Evolutionary conservation across 2,797 vertebrate genomes (phyloP), one percentile per base, ranked within the genome.

Genomic region (Cyprinodon diabolis): DNA sequence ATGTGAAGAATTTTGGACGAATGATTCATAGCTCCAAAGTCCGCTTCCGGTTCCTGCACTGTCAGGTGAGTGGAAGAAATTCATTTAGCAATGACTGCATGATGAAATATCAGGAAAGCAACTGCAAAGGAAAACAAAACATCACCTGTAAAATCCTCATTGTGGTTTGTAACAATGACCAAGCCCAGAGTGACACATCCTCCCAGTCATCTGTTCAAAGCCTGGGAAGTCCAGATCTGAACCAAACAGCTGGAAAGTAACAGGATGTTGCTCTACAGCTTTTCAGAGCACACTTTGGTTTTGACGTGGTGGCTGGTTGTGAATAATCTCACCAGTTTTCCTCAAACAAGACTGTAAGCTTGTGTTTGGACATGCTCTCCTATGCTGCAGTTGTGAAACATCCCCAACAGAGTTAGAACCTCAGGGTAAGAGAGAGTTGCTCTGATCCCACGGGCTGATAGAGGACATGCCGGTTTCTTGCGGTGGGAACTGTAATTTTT

Each of bases 11-110:
- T 68, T 95, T 98, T 23, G 98, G 96, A 52, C 93, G 96, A 52
- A 96, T 98, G 67, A 95, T 99, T 86, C 94, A 98, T 91, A 98
- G 97, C 80, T 96, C 97, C 92, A 98, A 96, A 93, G 97, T 99
- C 62, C 97, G 96, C 79, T 96, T 99, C 65, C 95, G 95, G 13
- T 98, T 97, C 88, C 90, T 96, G 75, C 95, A 99, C 88, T 97
- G 96, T 93, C 96, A 97, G 97, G 98, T 99, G 74, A 87, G 84
- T 1, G 4, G 56, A 75, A 40, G 60, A 72, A 75, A 74, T 66
- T 9, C 12, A 17, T 6, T 25, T 57, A 66, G 69, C 71, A 51
- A 81, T 74, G 57, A 68, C 55, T 6, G 9, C 19, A 45, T 83
- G 81, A 81, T 67, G 83, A 78, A 82, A 89, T 52, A 67, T 30